Base-by-base conservation (phyloP, 2,888 invertebrate genomes). In the Scaeva pyrastri region DNA sequence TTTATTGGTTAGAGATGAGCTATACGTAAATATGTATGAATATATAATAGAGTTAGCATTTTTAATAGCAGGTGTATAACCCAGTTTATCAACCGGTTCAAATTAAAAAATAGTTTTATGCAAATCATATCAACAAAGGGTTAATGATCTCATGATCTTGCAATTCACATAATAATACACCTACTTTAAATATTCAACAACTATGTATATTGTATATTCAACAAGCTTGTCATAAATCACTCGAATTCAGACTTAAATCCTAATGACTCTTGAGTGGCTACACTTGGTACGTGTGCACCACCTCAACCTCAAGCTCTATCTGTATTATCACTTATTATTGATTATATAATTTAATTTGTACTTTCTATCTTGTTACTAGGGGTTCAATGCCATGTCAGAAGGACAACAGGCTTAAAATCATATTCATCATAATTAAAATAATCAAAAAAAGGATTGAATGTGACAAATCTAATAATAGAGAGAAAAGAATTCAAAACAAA, bases 211-310 rank as follows among this genome's bases (percentile, higher is more conserved):
- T n/a, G n/a, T n/a, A n/a, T n/a, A 66, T 48, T 48, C 0, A 48
- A 31, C 14, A 19, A 73, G 12, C 12, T 45, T 45, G 55, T 73
- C 68, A 52, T 52, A 83, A 48, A 73, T 55, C 26, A 48, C 36
- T 78, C 31, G 68, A 70, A 39, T 78, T 26, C 45, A 19, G 26
- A n/a, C 39, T 55, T 48, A 78, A 78, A 60, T 45, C 60, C 50
- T 23, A 76, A 56, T 76, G 55, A 76, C 52, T 76, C 23, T 76
- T 45, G 45, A 71, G 43, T 76, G 64, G 70, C 41, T n/a, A n/a
- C 70, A 56, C 84, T 75, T 66, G 64, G 71, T 62, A 50, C 74
- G 64, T 72, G 74, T 74, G 62, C 84, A 83, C 45, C 36, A 26
- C 19, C 23, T 41, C 43, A 14, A 78, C 50, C 19, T 39, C 31